Evolutionary conservation across 1,140 invertebrate species (phyloP).

Genomic region (Whitmania pigra): DNA sequence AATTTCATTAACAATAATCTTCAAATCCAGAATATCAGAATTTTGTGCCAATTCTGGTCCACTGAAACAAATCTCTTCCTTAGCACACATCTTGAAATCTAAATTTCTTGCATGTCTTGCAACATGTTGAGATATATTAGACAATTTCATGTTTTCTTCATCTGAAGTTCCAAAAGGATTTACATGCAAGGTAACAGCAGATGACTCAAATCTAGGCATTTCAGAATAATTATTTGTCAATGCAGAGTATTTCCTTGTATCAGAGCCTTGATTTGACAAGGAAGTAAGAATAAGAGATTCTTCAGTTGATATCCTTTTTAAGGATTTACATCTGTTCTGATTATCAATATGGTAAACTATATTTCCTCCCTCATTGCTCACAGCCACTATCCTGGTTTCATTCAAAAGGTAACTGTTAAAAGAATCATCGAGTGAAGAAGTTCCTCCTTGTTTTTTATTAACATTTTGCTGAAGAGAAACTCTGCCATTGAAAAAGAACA

Average conservation of each 20-base stretch:
- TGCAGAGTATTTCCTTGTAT: conserved; percentile 26
- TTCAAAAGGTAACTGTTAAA: not conserved
- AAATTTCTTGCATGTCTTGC: conserved; percentile 31
- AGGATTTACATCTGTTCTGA: conserved; percentile 24
- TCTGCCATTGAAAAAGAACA: not conserved
- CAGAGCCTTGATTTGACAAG: conserved; percentile 31
- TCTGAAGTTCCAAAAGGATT: conserved; percentile 40
- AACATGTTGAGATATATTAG: conserved; percentile 16
- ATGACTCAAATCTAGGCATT: conserved; percentile 29
- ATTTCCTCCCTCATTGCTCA: conserved; percentile 71
- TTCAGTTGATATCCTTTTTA: conserved; percentile 28
- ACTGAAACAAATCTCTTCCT: conserved; percentile 34
- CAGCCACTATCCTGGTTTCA: conserved; percentile 63
- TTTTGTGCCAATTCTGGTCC: too few species aligned
- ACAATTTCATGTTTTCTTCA: conserved; percentile 27
- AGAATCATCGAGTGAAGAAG: too few species aligned
- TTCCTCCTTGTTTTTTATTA: too few species aligned
- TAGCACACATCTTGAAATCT: conserved; percentile 36
- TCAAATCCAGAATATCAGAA: too few species aligned
- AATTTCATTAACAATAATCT: too few species aligned
- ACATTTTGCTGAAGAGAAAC: conserved; percentile 64
- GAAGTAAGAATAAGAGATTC: conserved; percentile 36
- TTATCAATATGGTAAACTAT: conserved; percentile 65
- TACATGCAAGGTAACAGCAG: conserved; percentile 35
- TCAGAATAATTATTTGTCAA: conserved; percentile 14